These are phyloP conservation scores for Periplaneta americana DNA, from an alignment of 1,140 invertebrate genomes.

Conservation along the genomic window DNA sequence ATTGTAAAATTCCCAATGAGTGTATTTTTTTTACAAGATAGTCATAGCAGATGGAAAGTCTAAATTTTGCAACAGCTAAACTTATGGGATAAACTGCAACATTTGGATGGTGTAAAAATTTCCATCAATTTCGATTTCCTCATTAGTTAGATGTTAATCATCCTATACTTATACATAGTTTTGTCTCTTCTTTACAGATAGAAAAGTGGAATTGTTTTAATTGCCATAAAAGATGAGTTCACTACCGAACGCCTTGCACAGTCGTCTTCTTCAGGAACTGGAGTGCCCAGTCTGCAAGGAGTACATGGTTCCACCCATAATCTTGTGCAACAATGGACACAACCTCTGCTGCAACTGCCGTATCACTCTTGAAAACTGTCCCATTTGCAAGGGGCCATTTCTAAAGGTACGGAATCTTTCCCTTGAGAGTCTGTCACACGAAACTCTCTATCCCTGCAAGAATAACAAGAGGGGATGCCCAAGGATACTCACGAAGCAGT, in stretches of 20 bases:
- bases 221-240: too few species aligned
- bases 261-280: constrained; percentile 28
- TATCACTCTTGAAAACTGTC: constrained; percentile 58
- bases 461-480: constrained; percentile 37
- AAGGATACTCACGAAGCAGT: not conserved
- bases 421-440: constrained; percentile 53
- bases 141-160: too few species aligned
- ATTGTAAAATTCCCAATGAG: too few species aligned
- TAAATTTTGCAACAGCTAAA: too few species aligned
- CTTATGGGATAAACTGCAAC: too few species aligned
- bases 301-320: constrained; percentile 63
- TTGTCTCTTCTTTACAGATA: too few species aligned
- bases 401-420: constrained; percentile 65
- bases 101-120: too few species aligned
- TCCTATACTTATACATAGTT: too few species aligned
- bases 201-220: too few species aligned
- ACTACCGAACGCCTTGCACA: not conserved
- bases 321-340: constrained; percentile 71
- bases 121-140: too few species aligned
- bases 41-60: too few species aligned
- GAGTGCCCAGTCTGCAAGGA: constrained; percentile 79
- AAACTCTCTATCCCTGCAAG: constrained; percentile 32
- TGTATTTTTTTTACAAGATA: too few species aligned
- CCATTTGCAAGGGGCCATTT: constrained; percentile 63
- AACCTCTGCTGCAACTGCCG: constrained; percentile 67